Conservation (phyloP, 2,797 vertebrate species). For the Alcedo atthis region DNA sequence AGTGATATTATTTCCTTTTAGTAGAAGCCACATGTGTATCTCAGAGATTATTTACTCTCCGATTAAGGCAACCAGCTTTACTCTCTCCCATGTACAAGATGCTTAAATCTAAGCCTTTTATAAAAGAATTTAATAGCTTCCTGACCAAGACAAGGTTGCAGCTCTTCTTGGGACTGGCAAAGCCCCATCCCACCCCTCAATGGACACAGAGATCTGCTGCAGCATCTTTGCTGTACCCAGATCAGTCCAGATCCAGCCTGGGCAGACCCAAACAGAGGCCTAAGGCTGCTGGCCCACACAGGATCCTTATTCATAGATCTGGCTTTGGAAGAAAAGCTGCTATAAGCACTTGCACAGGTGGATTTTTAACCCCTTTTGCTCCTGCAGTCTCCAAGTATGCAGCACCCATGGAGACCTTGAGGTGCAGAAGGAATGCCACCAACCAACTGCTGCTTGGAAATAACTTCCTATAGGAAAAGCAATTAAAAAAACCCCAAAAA, state of each 20-base stretch:
- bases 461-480: accelerated
- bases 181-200: not conserved
- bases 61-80: not conserved
- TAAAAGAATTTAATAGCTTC: not conserved
- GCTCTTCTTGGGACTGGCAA: not conserved
- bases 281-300: accelerated
- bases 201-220: not conserved
- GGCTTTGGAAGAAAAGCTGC: too few relatives aligned
- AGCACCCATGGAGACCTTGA: not conserved
- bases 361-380: not conserved
- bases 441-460: not conserved
- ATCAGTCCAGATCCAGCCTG: too few relatives aligned
- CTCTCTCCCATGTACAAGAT: not conserved
- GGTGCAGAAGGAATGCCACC: not conserved
- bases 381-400: not conserved
- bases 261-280: not conserved
- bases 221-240: not conserved
- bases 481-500: accelerated
- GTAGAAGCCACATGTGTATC: not conserved
- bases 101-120: not conserved
- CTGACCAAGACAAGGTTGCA: not conserved
- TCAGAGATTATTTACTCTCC: not conserved
- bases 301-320: not conserved
- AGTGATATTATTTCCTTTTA: not conserved
- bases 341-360: accelerated